Evolutionary conservation across 2,888 invertebrate species (phyloP), one percentile per base, ranked within the genome.

Genomic region (Candidula unifasciata): DNA sequence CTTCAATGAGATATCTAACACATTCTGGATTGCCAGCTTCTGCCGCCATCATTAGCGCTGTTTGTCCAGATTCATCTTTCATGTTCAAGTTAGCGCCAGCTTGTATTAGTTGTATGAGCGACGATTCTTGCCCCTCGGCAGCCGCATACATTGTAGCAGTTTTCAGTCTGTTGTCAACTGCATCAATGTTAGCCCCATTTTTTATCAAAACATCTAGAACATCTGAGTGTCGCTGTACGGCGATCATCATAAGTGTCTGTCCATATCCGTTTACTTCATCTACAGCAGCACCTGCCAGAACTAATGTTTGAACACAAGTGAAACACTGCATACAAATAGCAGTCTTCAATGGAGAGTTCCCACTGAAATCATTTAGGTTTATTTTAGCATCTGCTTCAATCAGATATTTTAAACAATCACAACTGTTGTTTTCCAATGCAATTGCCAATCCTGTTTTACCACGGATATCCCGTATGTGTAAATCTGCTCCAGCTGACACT

Each of bases 21-120:
- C 64, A 82, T n/a, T n/a, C 27, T 24, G 30, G 21, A 5, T 57
- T 18, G 16, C 44, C 74, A 64, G 35, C 74, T 18, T 37, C 57
- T 37, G 82, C 57, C 27, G 82, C 82, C 30, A 69, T 27, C 74
- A 82, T 82, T 24, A 82, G 30, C 16, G 82, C 82, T 60, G 82
- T 60, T 37, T 60, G 54, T 60, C 44, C 82, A 37, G 5, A 6
- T n/a, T 60, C 21, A 30, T 74, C 64, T 64, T 2, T 21, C 30
- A 37, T 2, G 60, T 82, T 30, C 30, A 82, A 30, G 33, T 73
- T 21, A 35, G 82, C 82, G 21, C 74, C 74, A 24, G 57, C 73
- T 44, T 74, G 60, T 60, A 82, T 44, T 5, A 82, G 64, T 33
- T 16, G n/a, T 10, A 3, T 21, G n/a, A 82, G 44, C 27, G 27